Percentiles rank a stretch among this genome's conserved stretches.
phyloP scores from a whole-genome alignment of 2,888 invertebrate genomes.

The Nipponacmea schrenckii region DNA sequence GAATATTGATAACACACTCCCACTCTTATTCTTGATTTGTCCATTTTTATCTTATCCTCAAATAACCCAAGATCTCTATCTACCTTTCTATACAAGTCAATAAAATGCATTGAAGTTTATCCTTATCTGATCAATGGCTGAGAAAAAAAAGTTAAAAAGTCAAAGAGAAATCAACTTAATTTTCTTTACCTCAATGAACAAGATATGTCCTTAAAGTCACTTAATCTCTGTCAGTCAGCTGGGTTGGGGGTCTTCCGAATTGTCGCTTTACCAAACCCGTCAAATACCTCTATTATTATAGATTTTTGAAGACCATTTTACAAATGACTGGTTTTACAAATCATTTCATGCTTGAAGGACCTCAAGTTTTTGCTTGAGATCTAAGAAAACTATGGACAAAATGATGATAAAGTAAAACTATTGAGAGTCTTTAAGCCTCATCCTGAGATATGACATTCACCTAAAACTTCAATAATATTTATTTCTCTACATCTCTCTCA shows the following conservation, averaged over 20 bases:
- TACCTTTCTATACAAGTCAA: slow-evolving; percentile 1
- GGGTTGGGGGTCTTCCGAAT: slow-evolving; percentile 1
- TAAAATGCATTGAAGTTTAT: not conserved
- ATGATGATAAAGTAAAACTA: not conserved
- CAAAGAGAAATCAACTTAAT: not conserved
- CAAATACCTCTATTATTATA: no score
- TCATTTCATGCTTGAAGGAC: not conserved
- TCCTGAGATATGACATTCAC: slow-evolving; percentile 4
- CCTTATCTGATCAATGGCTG: not conserved
- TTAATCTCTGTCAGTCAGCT: not conserved
- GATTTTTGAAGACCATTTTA: not conserved
- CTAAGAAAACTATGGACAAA: not conserved
- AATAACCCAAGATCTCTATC: slow-evolving; percentile 1
- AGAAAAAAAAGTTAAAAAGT: not conserved
- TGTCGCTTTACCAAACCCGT: not conserved
- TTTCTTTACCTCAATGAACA: not conserved
- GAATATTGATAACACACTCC: no score
- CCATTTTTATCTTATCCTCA: not conserved
- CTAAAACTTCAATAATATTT: slow-evolving; percentile 1
- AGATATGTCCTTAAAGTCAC: not conserved
- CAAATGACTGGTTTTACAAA: not conserved
- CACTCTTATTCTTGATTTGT: no score
- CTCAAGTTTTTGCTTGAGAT: not conserved
- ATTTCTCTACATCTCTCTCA: not conserved
- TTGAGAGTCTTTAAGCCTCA: not conserved